These are phyloP conservation scores for Lissocephala sabroskyi DNA, from an alignment of 2,888 invertebrate genomes.

Conservation along the genomic window DNA sequence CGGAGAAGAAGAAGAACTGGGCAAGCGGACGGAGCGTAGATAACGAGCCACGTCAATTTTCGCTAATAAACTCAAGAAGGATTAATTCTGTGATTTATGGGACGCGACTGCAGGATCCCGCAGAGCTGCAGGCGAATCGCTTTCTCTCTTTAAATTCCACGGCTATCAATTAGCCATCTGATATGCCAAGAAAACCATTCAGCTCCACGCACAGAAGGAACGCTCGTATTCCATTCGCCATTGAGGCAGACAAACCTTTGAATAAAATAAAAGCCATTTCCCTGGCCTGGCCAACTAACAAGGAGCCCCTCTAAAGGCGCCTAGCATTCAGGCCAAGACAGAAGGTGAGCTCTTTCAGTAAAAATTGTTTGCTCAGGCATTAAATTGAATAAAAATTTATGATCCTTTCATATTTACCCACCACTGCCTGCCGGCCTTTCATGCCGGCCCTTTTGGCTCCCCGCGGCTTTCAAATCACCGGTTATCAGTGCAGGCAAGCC, in stretches of 20 bases:
- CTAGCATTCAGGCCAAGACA: too few species aligned
- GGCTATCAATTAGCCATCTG: too few species aligned
- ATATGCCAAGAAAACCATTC: too few species aligned
- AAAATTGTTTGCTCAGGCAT: conserved; percentile 72
- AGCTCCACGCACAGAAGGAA: too few species aligned
- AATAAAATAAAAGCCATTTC: too few species aligned
- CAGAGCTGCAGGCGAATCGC: too few species aligned
- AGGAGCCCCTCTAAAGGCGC: too few species aligned
- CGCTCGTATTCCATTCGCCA: neutral
- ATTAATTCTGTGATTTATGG: conserved; percentile 71
- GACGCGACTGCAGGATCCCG: conserved; percentile 24
- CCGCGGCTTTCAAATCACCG: neutral
- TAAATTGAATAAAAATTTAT: conserved; percentile 73
- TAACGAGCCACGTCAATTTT: conserved; percentile 62
- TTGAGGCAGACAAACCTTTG: too few species aligned
- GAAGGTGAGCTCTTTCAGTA: too few species aligned
- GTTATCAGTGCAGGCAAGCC: conserved; percentile 16
- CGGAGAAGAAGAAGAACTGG: too few species aligned
- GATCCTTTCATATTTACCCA: conserved; percentile 68
- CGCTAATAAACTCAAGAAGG: conserved; percentile 70
- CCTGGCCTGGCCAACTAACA: too few species aligned
- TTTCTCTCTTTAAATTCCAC: too few species aligned
- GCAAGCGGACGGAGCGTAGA: conserved; percentile 29
- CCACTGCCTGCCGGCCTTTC: conserved; percentile 15
- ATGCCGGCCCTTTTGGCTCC: neutral